These are phyloP conservation scores for Chloroclysta siterata DNA, from an alignment of 2,888 invertebrate species.

Conservation along the genomic window DNA sequence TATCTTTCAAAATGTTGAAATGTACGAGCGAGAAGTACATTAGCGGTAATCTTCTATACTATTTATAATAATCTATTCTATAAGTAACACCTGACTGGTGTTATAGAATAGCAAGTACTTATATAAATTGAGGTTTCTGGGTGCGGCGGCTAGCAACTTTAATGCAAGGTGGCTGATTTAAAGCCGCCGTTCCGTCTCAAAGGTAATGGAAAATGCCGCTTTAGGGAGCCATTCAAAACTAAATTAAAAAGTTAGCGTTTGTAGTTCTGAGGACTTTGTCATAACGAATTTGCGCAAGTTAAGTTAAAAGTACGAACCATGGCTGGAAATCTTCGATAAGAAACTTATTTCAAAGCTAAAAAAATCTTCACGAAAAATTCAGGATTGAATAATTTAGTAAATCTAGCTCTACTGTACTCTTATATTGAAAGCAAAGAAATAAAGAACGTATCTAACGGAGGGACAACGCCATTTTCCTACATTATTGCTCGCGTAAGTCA, in stretches of 20 bases:
- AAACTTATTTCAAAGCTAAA: too few species aligned
- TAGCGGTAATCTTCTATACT: too few species aligned
- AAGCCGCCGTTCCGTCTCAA: conserved; percentile 17
- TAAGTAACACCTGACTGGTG: background rate
- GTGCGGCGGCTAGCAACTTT: conserved; percentile 16
- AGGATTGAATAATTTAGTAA: background rate
- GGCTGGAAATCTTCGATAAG: too few species aligned
- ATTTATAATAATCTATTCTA: too few species aligned
- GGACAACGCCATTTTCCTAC: conserved; percentile 31
- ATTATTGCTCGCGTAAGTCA: conserved; percentile 41
- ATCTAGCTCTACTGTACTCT: background rate
- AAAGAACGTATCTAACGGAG: conserved; percentile 24
- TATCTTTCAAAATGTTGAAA: too few species aligned
- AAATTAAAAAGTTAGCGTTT: conserved; percentile 23
- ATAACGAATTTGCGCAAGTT: background rate
- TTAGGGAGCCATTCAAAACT: conserved; percentile 15
- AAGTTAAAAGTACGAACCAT: too few species aligned
- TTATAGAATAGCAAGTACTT: background rate
- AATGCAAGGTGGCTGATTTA: conserved; percentile 16
- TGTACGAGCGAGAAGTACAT: too few species aligned
- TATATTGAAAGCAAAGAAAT: conserved; percentile 4
- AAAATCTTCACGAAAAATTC: too few species aligned
- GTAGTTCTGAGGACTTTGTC: conserved; percentile 8
- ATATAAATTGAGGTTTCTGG: background rate
- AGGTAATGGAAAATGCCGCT: conserved; percentile 21